These are phyloP conservation scores for Microplitis mediator DNA, from an alignment of 1,140 invertebrate genomes.

Conservation along the genomic window DNA sequence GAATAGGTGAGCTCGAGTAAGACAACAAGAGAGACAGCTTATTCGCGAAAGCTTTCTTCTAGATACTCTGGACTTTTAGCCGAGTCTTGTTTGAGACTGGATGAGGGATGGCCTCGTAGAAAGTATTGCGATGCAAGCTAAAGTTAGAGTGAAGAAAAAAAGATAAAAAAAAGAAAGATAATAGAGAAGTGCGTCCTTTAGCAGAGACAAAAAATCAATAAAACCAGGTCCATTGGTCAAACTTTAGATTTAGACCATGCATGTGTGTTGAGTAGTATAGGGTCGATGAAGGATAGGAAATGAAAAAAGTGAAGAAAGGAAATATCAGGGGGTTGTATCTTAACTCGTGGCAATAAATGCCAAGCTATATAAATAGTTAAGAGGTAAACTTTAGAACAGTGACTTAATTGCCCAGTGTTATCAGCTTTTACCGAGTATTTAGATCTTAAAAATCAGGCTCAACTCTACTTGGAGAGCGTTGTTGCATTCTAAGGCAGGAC, in stretches of 20 bases:
- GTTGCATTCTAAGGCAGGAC: no score
- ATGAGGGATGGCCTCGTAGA: no score
- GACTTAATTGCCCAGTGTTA: neutral
- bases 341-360: neutral
- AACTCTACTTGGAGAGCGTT: no score
- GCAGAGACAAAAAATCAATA: constrained; percentile 31
- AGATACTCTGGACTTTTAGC: no score
- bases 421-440: neutral
- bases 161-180: neutral
- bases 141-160: neutral
- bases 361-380: neutral
- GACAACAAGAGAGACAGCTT: neutral
- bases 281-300: neutral
- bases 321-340: neutral
- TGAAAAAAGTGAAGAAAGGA: neutral
- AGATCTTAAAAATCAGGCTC: neutral
- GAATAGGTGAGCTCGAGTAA: neutral
- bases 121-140: no score
- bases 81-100: no score
- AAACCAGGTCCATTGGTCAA: constrained; percentile 37
- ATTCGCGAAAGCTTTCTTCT: constrained; percentile 8
- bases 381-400: neutral
- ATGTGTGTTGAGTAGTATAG: neutral
- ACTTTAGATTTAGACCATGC: neutral
- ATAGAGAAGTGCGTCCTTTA: constrained; percentile 25